These are phyloP conservation scores for Trichacis sp. DNA, from an alignment of 2,888 invertebrate species.

Conservation along the genomic window DNA sequence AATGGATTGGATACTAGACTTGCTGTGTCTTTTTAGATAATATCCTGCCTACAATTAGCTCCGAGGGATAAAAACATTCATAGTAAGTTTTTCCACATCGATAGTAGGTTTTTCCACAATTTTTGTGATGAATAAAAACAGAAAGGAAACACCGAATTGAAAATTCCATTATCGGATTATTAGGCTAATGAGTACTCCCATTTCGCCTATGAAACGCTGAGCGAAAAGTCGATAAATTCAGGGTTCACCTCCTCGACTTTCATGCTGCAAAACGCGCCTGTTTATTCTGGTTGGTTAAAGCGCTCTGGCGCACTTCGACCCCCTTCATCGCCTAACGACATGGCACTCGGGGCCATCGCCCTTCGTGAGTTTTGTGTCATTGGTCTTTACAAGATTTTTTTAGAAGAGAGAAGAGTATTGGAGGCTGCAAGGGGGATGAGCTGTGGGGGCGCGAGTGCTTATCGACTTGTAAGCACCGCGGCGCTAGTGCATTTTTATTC, in stretches of 20 bases:
- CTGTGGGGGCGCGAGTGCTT: slow-evolving; percentile 18
- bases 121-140: too few species aligned
- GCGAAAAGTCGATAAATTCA: slow-evolving; percentile 18
- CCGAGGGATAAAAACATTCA: too few species aligned
- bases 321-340: slow-evolving; percentile 41
- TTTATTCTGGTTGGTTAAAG: slow-evolving; percentile 47
- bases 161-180: too few species aligned
- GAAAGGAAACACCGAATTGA: too few species aligned
- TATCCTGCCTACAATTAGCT: too few species aligned
- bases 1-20: too few species aligned
- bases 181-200: not conserved
- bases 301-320: slow-evolving; percentile 31
- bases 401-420: slow-evolving; percentile 2
- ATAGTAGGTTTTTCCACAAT: too few species aligned
- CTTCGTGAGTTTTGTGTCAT: slow-evolving; percentile 56
- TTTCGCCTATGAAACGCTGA: not conserved
- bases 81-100: too few species aligned
- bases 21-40: too few species aligned
- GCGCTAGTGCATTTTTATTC: slow-evolving; percentile 9
- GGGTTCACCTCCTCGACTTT: not conserved
- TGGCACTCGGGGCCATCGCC: slow-evolving; percentile 41
- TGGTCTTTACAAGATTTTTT: slow-evolving; percentile 49
- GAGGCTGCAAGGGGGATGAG: slow-evolving; percentile 26
- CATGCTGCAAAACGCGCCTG: slow-evolving; percentile 19
- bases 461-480: slow-evolving; percentile 19